Evolutionary conservation across 2,113 vertebrate species (phyloP), one percentile per base, ranked within the genome.

Genomic region (Cichladusa arquata): DNA sequence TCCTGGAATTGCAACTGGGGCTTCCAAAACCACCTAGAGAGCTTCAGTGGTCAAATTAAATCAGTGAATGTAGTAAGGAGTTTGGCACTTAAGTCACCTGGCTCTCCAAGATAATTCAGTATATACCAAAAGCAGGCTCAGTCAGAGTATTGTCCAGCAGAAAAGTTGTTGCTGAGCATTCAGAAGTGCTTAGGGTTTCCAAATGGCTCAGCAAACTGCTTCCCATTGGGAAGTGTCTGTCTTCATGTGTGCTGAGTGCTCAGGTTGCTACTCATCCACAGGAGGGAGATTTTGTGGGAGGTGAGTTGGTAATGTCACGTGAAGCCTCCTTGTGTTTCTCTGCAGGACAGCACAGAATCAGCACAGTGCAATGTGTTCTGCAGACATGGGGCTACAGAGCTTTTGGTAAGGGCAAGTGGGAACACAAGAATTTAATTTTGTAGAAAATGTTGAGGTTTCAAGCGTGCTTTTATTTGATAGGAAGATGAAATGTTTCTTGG

Each of bases 11-110:
- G 0, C 66, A 82, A 5, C 29, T 62, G 16, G 79, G 67, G 48
- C 72, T 93, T 95, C 85, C 64, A 91, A 82, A 90, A 86, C 66
- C 51, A 69, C 82, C 79, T 56, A 51, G 40, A 77, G 94, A 88
- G 67, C 60, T 84, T 92, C 72, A 86, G 51, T 74, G 94, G 83
- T 96, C 85, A 94, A 95, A 95, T 94, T 93, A 91, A 96, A 83
- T 86, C 53, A 40, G 44, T 71, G 72, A 70, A 70, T 45, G 47
- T 31, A 56, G 67, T 33, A n/a, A 88, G 51, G 62, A 73, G 61
- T 94, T 83, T 87, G 81, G 51, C 34, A 53, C 44, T 87, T 60
- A 57, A 60, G 50, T 91, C 78, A 72, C 47, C 34, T 66, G 70
- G 22, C 50, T 91, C 42, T 92, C 93, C 36, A 54, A 81, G 51